Evolutionary conservation across 2,113 vertebrate species (phyloP), one percentile per base, ranked within the genome.

Genomic region (Rhinoptilus africanus): DNA sequence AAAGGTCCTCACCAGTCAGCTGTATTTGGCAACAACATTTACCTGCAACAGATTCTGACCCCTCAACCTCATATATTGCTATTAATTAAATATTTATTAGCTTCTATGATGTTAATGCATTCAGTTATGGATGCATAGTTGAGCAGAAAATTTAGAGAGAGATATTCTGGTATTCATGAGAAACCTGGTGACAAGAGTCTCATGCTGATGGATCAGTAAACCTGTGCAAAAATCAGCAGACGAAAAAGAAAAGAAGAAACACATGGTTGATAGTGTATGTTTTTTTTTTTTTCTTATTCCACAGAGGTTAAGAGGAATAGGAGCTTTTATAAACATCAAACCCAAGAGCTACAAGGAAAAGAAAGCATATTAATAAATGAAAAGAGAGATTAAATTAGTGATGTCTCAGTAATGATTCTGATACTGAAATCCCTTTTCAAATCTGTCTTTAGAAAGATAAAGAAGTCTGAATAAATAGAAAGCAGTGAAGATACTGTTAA

Each of bases 71-170:
- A 62, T 27, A 54, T 18, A 83, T 24, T 66, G 28, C 23, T 92
- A 69, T 89, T 78, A 67, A 67, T 95, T 85, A 91, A 94, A 89
- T 85, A 97, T 96, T 91, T 91, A 94, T 85, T 71, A 21, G 41
- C 28, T 83, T 86, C 28, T 43, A 41, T 69, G 66, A 66, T 82
- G 67, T 37, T 94, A 85, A 69, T 73, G 50, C 41, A 91, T 79
- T 79, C 54, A 67, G 64, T 85, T 94, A 79, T 45, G 56, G 59
- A 96, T 71, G 93, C 57, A 91, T n/a, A 85, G 80, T 21, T 72
- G 57, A 92, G 86, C 84, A 87, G 73, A 97, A 93, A 84, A 95
- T 82, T 89, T 48, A 85, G 56, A 50, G 37, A 89, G 47, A 54
- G 15, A 53, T 91, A 59, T 89, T 91, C 76, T 78, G 41, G 45